These are phyloP conservation scores for Meandrina meandrites DNA, from an alignment of 92 coral and sea anemone species.

Conservation along the genomic window DNA sequence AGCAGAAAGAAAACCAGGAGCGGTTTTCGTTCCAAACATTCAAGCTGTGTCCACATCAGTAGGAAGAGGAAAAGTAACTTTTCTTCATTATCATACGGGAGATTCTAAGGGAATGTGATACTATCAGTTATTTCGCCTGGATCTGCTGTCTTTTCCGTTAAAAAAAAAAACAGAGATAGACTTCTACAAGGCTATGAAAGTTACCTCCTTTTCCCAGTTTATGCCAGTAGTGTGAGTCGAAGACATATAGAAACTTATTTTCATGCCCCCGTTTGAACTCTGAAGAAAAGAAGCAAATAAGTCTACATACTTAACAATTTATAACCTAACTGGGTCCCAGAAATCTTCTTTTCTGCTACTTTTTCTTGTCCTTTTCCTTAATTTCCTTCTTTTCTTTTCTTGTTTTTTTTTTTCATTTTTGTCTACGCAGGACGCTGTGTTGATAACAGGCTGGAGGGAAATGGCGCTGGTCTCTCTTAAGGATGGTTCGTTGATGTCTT, in stretches of 20 bases:
- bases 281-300: neutral
- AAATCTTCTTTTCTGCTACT: neutral
- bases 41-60: conserved; percentile 38
- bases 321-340: neutral
- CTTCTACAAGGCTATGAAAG: neutral
- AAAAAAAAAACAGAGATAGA: too few relatives aligned
- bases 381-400: neutral
- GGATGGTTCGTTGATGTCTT: conserved; percentile 81
- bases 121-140: too few relatives aligned
- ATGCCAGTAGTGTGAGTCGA: neutral
- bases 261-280: neutral
- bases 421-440: conserved; percentile 72
- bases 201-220: neutral
- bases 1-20: neutral
- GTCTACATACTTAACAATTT: too few relatives aligned
- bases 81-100: too few relatives aligned
- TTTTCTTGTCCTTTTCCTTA: neutral
- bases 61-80: conserved; percentile 2
- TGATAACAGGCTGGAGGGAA: conserved; percentile 72
- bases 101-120: neutral
- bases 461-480: conserved; percentile 69
- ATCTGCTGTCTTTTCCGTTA: neutral
- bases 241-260: neutral
- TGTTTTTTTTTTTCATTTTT: neutral
- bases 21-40: conserved; percentile 31